Evolutionary conservation across 2,797 vertebrate genomes (phyloP), one percentile per base, ranked within the genome.

Genomic region (Pteropus rufus): DNA sequence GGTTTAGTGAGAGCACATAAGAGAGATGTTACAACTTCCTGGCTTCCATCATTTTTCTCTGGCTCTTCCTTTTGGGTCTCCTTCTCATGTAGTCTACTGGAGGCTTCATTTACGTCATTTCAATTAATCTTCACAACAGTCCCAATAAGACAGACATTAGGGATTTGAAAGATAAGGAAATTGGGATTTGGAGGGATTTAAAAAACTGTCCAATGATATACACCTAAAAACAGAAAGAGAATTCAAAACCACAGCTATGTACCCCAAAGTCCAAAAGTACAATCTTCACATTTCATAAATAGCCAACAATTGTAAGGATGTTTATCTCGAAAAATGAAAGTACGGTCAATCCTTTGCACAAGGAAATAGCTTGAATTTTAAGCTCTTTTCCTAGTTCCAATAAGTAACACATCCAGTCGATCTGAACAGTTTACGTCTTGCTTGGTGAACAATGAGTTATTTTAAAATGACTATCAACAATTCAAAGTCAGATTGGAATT

Each of bases 261-360:
- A 21, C 76, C 39, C 82, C 60, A 81, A 88, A 86, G 41, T 56
- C 56, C 54, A 41, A 95, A 88, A 94, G 26, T 44, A 73, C 11
- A 93, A 34, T 39, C 49, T 58, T 92, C 52, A 67, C 49, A 70
- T 91, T 89, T 82, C 90, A 29, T 31, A 89, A 95, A 92, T 23
- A 90, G 44, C 52, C 73, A 89, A 52, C 41, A 73, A 75, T 77
- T 88, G 79, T 72, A 67, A 94, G 64, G 75, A 80, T 89, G 60
- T 94, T 97, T 96, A 94, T 93, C 64, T 94, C 73, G 72, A 52
- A 86, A 95, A 97, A 87, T 60, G 18, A 94, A 83, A 89, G 46
- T 75, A 58, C 39, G n/a, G 9, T 39, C 73, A 75, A 76, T 64
- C 70, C 34, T 97, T 80, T 39, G 54, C 54, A 91, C 9, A 64